Evolutionary conservation across 2,888 invertebrate species (phyloP).

Genomic region (Drosophila rubida): DNA sequence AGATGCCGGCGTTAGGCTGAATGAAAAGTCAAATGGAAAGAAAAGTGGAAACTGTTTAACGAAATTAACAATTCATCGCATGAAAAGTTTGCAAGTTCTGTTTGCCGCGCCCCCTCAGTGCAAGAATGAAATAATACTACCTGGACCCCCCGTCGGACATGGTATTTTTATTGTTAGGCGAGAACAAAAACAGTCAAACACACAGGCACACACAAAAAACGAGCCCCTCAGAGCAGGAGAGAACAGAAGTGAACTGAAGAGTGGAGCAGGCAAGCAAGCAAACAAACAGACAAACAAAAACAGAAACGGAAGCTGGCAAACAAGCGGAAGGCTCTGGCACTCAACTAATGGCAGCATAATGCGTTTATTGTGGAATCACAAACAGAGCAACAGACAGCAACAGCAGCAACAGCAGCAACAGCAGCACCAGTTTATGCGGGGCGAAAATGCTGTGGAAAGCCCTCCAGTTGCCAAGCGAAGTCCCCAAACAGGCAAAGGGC

Average conservation of each 20-base stretch:
- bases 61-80: slow-evolving; percentile 76
- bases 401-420: too few species aligned
- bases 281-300: slow-evolving; percentile 53
- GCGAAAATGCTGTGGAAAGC: slow-evolving; percentile 12
- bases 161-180: slow-evolving; percentile 68
- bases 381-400: slow-evolving; percentile 23
- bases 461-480: slow-evolving; percentile 6
- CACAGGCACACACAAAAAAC: slow-evolving; percentile 4
- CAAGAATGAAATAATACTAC: slow-evolving; percentile 1
- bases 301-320: slow-evolving; percentile 76
- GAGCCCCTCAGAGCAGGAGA: too few species aligned
- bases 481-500: slow-evolving; percentile 44
- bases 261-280: slow-evolving; percentile 33
- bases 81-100: slow-evolving; percentile 61
- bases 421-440: not conserved
- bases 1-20: slow-evolving; percentile 48
- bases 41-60: slow-evolving; percentile 62
- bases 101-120: slow-evolving; percentile 12
- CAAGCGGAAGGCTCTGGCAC: slow-evolving; percentile 79
- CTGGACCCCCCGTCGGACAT: slow-evolving; percentile 38
- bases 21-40: slow-evolving; percentile 34
- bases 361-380: slow-evolving; percentile 78
- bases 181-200: slow-evolving; percentile 24
- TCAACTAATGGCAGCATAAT: slow-evolving; percentile 80
- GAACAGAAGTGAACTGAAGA: slow-evolving; percentile 31